Percentiles rank a stretch among this genome's conserved stretches.
Conservation (phyloP, 2,113 vertebrate species). For the Amia ocellicauda region DNA sequence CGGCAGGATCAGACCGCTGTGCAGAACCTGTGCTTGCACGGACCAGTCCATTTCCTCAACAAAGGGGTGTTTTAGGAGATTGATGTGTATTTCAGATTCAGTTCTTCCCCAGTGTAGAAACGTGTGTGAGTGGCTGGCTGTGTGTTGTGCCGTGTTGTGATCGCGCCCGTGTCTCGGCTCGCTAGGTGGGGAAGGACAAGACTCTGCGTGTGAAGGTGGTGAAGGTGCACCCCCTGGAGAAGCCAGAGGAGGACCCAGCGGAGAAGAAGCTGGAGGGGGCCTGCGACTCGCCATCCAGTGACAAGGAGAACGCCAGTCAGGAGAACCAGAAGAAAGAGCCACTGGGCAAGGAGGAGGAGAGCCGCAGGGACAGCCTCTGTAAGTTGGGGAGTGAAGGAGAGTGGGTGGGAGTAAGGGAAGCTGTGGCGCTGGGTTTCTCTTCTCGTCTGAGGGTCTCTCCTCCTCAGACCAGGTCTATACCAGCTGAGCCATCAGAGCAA, state of each 20-base stretch:
- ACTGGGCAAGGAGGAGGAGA: constrained; percentile 77
- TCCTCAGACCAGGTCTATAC: not conserved
- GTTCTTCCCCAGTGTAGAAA: too few species aligned
- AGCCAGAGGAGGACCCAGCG: constrained; percentile 64
- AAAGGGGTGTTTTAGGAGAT: too few species aligned
- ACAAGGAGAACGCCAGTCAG: constrained; percentile 93
- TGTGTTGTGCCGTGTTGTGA: not conserved
- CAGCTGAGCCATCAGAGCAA: too few species aligned
- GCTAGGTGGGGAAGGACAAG: constrained; percentile 87
- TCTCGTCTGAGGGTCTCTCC: too few species aligned
- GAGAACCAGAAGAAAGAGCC: constrained; percentile 84
- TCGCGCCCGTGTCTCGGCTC: not conserved
- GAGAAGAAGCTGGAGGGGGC: constrained; percentile 89
- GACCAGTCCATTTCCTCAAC: too few species aligned
- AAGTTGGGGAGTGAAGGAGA: too few species aligned
- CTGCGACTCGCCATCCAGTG: constrained; percentile 95
- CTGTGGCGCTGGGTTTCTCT: too few species aligned
- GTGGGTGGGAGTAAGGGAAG: too few species aligned
- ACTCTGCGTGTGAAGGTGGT: constrained; percentile 79
- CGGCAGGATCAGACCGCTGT: too few species aligned
- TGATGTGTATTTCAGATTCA: too few species aligned
- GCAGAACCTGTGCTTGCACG: too few species aligned
- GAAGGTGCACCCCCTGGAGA: constrained; percentile 86
- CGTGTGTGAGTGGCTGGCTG: too few species aligned
- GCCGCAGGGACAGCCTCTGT: constrained; percentile 81